Conservation (phyloP, 2,113 vertebrate genomes). For the Nymphicus hollandicus region DNA sequence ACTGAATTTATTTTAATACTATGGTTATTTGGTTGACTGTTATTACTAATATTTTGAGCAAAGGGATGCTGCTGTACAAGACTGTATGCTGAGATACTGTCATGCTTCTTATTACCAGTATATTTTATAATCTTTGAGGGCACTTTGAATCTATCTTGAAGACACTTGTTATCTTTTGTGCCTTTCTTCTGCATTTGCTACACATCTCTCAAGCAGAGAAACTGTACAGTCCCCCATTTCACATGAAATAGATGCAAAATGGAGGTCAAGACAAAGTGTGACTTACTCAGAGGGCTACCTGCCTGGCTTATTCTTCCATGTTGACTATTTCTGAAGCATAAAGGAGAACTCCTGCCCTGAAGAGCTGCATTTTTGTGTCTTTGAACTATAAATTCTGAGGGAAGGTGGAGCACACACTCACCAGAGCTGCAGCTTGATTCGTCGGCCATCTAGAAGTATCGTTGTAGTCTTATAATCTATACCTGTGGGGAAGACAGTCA, state of each 20-base stretch:
- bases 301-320: background rate
- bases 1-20: background rate
- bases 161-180: background rate
- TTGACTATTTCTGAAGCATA: background rate
- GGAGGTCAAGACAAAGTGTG: background rate
- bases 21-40: background rate
- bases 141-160: background rate
- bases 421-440: constrained; percentile 89
- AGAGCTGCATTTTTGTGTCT: background rate
- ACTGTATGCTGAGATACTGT: background rate
- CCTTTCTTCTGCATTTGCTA: background rate
- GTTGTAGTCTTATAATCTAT: constrained; percentile 88
- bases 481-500: constrained; percentile 65
- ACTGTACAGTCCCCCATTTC: background rate
- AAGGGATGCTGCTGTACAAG: background rate
- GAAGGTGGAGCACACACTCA: constrained; percentile 30
- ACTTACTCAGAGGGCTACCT: background rate
- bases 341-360: background rate
- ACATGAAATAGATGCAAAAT: background rate
- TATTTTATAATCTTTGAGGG: background rate
- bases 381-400: background rate
- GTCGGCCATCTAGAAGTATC: constrained; percentile 84
- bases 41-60: background rate
- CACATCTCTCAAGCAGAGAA: background rate
- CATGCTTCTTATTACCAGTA: background rate